phyloP scores from a whole-genome alignment of 2,888 invertebrate genomes.

The Drosophila multiciliata region DNA sequence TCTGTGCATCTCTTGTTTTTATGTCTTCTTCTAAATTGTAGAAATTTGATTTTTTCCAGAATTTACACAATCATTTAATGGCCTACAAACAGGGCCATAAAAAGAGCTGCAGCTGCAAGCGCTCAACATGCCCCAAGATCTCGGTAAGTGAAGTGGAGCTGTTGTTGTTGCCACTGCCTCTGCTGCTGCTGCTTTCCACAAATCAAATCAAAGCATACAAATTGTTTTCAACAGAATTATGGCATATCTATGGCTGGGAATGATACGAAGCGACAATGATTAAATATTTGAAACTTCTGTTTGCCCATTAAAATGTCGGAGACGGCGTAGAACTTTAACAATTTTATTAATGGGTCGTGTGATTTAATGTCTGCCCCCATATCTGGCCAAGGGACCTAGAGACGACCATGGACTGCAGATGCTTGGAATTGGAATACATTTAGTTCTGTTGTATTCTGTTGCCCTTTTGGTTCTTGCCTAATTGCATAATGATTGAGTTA shows the following conservation, averaged over 20 bases:
- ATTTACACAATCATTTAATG: conserved; percentile 77
- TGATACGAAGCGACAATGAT: conserved; percentile 69
- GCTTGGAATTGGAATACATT: conserved; percentile 19
- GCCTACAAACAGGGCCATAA: conserved; percentile 65
- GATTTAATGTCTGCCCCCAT: conserved; percentile 68
- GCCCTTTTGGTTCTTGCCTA: conserved; percentile 45
- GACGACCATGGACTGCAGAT: background rate
- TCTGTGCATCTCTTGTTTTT: conserved; percentile 50
- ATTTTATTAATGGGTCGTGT: conserved; percentile 79
- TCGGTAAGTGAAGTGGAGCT: conserved; percentile 16
- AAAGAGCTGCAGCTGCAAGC: conserved; percentile 49
- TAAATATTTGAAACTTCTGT: conserved; percentile 76
- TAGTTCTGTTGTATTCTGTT: conserved; percentile 5
- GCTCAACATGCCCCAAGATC: conserved; percentile 22
- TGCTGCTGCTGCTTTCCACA: conserved; percentile 40
- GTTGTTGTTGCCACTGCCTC: background rate
- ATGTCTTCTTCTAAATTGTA: conserved; percentile 62
- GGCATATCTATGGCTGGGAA: conserved; percentile 61
- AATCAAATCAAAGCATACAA: conserved; percentile 73
- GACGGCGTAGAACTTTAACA: conserved; percentile 55
- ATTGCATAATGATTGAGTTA: conserved; percentile 78
- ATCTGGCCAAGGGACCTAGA: conserved; percentile 23
- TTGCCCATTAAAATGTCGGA: conserved; percentile 53
- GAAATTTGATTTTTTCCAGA: conserved; percentile 66
- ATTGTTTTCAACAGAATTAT: conserved; percentile 78